Evolutionary conservation across 2,888 invertebrate genomes (phyloP).

Genomic region (Thera britannica): DNA sequence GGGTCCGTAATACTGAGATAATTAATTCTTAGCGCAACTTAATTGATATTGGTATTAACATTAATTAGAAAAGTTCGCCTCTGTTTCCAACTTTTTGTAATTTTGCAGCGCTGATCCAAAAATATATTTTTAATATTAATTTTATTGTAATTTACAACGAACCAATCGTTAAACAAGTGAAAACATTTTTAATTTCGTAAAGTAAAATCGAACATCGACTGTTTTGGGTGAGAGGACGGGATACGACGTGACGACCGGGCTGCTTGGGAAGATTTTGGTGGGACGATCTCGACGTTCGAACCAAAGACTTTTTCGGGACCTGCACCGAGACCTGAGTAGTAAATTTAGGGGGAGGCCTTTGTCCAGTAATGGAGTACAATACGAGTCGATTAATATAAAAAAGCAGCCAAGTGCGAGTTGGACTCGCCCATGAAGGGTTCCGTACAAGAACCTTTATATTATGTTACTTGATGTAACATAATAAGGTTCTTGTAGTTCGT

Average conservation of each 20-base stretch:
- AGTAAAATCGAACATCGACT: not conserved
- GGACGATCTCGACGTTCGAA: not conserved
- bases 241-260: too few relatives aligned
- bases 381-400: too few relatives aligned
- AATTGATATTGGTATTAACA: conserved; percentile 82
- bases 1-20: conserved; percentile 78
- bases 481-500: too few relatives aligned
- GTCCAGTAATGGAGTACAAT: too few relatives aligned
- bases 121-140: conserved; percentile 34
- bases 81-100: conserved; percentile 60
- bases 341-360: too few relatives aligned
- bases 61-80: conserved; percentile 80
- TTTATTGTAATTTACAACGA: conserved; percentile 34
- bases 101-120: conserved; percentile 43
- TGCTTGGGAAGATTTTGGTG: too few relatives aligned
- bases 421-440: too few relatives aligned
- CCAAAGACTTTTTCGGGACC: not conserved
- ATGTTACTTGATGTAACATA: too few relatives aligned
- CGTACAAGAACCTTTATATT: too few relatives aligned
- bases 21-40: conserved; percentile 82
- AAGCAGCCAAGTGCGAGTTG: too few relatives aligned
- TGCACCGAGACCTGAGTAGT: too few relatives aligned
- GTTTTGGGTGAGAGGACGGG: not conserved
- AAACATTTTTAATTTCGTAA: conserved; percentile 2
- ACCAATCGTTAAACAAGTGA: conserved; percentile 12